Percentiles rank a stretch among this genome's conserved stretches.
Conservation (phyloP, 2,797 vertebrate species). For the Gorsachius magnificus region DNA sequence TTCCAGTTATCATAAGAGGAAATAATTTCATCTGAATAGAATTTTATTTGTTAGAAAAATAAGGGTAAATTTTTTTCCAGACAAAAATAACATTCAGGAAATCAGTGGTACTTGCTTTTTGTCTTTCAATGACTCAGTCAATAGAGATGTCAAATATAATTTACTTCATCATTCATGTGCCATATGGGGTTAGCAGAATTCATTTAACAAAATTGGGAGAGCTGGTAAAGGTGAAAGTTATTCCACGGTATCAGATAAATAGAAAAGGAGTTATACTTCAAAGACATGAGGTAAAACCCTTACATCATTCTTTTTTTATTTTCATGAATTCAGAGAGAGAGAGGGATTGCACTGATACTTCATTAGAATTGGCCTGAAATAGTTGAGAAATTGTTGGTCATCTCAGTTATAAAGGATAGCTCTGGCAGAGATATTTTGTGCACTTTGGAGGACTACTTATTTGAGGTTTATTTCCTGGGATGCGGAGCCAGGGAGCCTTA, state of each 20-base stretch:
- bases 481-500: not conserved
- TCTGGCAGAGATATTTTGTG: not conserved
- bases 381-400: not conserved
- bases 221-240: not conserved
- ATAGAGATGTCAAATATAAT: slow-evolving; percentile 46
- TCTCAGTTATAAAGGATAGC: not conserved
- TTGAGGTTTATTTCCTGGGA: not conserved
- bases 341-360: not conserved
- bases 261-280: not conserved
- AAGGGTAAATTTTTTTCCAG: not conserved
- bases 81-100: not conserved
- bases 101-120: not conserved
- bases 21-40: not conserved
- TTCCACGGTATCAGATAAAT: not conserved
- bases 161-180: not conserved
- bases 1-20: not conserved
- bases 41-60: not conserved
- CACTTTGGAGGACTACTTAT: not conserved
- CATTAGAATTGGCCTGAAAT: not conserved
- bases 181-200: not conserved
- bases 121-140: slow-evolving; percentile 23
- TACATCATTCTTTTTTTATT: not conserved
- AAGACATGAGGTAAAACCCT: not conserved
- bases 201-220: not conserved
- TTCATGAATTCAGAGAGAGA: not conserved